Evolutionary conservation across 2,797 vertebrate species (phyloP), one percentile per base, ranked within the genome.

Genomic region (Synanceia verrucosa): DNA sequence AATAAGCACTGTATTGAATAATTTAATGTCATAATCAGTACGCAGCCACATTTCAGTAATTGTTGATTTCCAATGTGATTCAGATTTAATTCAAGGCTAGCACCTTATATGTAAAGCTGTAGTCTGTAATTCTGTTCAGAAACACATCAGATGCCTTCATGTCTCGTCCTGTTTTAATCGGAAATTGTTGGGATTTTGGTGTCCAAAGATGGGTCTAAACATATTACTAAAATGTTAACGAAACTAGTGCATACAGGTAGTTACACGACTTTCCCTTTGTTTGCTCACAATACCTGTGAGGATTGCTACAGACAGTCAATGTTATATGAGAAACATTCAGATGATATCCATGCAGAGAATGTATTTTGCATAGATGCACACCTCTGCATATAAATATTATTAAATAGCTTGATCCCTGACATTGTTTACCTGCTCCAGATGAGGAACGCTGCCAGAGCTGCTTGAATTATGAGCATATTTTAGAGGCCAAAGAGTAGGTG

Each of bases 401-500:
- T 65, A 66, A 68, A 68, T 16, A 65, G 59, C 41, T 36, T 62
- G 23, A 73, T 68, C 43, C 73, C 16, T 60, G 36, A 24, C 50
- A 18, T 29, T 48, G 53, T 66, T n/a, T 48, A 46, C 28, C 52
- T 70, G 26, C 51, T 31, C 4, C 13, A 21, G 33, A 69, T 23
- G 6, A 59, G 6, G 8, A 65, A 19, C 3, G 16, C 34, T 58
- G 36, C 56, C 39, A 44, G 14, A 50, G 41, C 56, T 26, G 52
- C 24, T 74, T 55, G 44, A 79, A 73, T 70, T 23, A 62, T 55
- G 51, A 82, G 55, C 39, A 51, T 6, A 28, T 59, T 64, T 55
- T 59, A 44, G 79, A 80, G 62, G 70, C 63, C 65, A 81, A 53
- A 55, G 73, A 70, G 62, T 43, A 34, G 67, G 44, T 74, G 24